Evolutionary conservation across 2,797 vertebrate species (phyloP), one percentile per base, ranked within the genome.

Genomic region (Vireo griseus): DNA sequence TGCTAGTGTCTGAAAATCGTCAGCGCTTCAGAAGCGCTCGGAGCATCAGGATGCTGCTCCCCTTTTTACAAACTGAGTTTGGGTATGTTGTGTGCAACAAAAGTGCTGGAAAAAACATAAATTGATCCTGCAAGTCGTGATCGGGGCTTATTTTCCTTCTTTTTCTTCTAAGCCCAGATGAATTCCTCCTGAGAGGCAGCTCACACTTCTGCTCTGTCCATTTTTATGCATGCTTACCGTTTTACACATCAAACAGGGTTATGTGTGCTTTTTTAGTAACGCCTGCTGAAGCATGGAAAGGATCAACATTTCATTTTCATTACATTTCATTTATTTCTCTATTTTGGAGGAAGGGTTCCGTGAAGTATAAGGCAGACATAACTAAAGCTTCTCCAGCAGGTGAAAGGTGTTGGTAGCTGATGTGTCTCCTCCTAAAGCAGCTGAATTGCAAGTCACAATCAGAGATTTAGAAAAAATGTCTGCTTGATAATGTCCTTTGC

Each of bases 241-340:
- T 95, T 78, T 76, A 90, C 82, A 63, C 87, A 88, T 93, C 92
- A 92, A 92, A 73, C 66, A 81, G 76, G 62, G 89, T 95, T 94
- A 88, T 78, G 79, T 91, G 55, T 94, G 87, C 62, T 95, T 91
- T 95, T 95, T 90, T 86, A 91, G 89, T 96, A 92, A 94, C 2
- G 33, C 85, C 85, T 91, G 58, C 85, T 88, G 82, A 92, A 90
- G 79, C 82, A 57, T 85, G 71, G 92, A 78, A 90, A 78, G 92
- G 79, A 86, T 81, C 95, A 95, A 94, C 95, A 84, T 93, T 97
- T 96, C 85, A 95, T 94, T 94, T 92, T 96, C 91, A 94, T 95
- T 96, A 90, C 82, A 37, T 95, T 97, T 94, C 78, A 88, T 96
- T 95, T 96, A 88, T 94, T 95, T 94, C 89, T 96, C 90, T 91